These are phyloP conservation scores for Nycticebus coucang DNA, from an alignment of 2,113 vertebrate genomes.

Conservation along the genomic window DNA sequence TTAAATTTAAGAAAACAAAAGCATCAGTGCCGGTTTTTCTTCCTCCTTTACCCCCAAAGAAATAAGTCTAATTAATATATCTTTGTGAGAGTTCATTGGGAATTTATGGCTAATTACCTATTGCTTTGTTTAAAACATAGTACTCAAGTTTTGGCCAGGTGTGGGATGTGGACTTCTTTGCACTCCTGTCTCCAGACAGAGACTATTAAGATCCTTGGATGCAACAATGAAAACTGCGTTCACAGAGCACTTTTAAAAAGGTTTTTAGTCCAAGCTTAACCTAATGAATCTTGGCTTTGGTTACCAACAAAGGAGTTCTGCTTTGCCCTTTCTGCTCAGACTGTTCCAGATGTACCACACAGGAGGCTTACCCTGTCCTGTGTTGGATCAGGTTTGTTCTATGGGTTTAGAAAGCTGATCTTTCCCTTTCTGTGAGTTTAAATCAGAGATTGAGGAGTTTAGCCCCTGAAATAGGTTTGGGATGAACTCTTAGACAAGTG, in stretches of 20 bases:
- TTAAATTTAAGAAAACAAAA: slow-evolving; percentile 31
- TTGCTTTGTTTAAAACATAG: slow-evolving; percentile 65
- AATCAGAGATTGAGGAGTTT: background rate
- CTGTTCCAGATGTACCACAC: slow-evolving; percentile 38
- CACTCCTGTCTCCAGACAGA: slow-evolving; percentile 59
- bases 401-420: background rate
- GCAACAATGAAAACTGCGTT: slow-evolving; percentile 64
- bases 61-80: slow-evolving; percentile 28
- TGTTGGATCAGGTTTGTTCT: background rate
- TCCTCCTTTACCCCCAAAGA: slow-evolving; percentile 1
- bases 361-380: background rate
- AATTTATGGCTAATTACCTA: slow-evolving; percentile 52
- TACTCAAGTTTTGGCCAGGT: slow-evolving; percentile 62
- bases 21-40: background rate
- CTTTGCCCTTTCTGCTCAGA: slow-evolving; percentile 53
- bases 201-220: slow-evolving; percentile 72
- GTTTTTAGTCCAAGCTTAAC: slow-evolving; percentile 62
- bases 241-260: slow-evolving; percentile 45
- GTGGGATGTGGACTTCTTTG: slow-evolving; percentile 58
- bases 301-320: slow-evolving; percentile 62
- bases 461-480: background rate
- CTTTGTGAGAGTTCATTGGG: slow-evolving; percentile 42
- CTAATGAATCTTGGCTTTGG: slow-evolving; percentile 60
- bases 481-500: slow-evolving; percentile 3
- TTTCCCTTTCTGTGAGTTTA: slow-evolving; percentile 37